Evolutionary conservation across 2,888 invertebrate species (phyloP).

Genomic region (Spatulosminthurus flaviceps): DNA sequence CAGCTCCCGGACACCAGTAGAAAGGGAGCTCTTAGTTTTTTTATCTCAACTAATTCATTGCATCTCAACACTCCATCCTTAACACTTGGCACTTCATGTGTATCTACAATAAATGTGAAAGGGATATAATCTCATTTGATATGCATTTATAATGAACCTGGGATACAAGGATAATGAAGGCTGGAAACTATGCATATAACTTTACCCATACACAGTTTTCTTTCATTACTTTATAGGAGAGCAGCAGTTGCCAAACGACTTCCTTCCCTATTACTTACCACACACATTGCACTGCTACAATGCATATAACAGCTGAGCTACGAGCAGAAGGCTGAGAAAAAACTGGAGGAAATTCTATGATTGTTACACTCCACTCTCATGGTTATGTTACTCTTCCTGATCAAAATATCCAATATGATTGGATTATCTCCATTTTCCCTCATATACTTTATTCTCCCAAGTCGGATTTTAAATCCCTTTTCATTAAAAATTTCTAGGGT

Average conservation of each 20-base stretch:
- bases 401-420: background rate
- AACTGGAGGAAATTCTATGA: background rate
- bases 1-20: no score
- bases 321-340: no score
- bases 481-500: background rate
- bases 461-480: background rate
- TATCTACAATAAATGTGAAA: background rate
- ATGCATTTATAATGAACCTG: background rate
- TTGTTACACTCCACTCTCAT: background rate
- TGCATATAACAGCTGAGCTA: no score
- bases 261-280: background rate
- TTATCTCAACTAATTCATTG: no score
- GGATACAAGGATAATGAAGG: background rate
- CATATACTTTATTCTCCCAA: no score
- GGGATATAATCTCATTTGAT: background rate
- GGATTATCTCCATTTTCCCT: background rate
- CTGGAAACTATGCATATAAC: background rate
- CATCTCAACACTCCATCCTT: background rate
- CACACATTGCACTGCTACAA: background rate
- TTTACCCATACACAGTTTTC: background rate
- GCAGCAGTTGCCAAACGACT: background rate
- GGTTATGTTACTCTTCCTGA: background rate
- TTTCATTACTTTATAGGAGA: constrained; percentile 19
- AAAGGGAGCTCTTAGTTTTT: no score
- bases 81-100: background rate